phyloP scores from a whole-genome alignment of 37 sponge, comb jelly and placozoan species.

The Chondrosia reniformis region DNA sequence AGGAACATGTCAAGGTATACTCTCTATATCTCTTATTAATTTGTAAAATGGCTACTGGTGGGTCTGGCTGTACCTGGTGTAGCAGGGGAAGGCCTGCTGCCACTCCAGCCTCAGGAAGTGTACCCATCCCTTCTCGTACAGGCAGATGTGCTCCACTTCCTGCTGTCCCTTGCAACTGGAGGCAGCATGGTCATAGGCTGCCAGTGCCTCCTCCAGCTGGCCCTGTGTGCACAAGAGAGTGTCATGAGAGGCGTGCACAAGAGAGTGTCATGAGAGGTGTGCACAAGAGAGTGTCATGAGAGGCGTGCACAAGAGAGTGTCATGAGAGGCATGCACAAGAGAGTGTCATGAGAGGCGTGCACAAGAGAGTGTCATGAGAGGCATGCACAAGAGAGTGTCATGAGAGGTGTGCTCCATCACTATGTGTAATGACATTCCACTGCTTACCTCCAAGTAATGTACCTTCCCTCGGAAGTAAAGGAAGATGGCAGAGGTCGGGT shows the following conservation, averaged over 20 bases:
- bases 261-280: neutral
- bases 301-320: too few species aligned
- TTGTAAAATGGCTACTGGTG: neutral
- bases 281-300: neutral
- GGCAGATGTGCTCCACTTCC: conserved; percentile 75
- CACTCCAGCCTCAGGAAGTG: conserved; percentile 69
- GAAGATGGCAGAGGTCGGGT: conserved; percentile 75
- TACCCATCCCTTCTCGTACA: conserved; percentile 83
- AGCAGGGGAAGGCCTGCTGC: conserved; percentile 54
- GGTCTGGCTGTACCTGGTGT: conserved; percentile 39
- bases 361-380: neutral
- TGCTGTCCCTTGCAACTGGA: conserved; percentile 53
- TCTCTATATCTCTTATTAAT: neutral
- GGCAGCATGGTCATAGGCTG: conserved; percentile 62
- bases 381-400: neutral
- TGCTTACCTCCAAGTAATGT: conserved; percentile 36
- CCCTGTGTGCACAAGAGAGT: conserved; percentile 18
- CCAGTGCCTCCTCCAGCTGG: conserved; percentile 53
- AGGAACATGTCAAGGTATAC: neutral
- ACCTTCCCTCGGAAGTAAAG: conserved; percentile 72
- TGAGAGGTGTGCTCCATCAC: neutral
- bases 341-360: neutral
- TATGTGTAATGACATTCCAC: neutral
- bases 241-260: neutral
- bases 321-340: too few species aligned